These are phyloP conservation scores for Tenthredo distinguenda DNA, from an alignment of 2,888 invertebrate species.

Conservation along the genomic window DNA sequence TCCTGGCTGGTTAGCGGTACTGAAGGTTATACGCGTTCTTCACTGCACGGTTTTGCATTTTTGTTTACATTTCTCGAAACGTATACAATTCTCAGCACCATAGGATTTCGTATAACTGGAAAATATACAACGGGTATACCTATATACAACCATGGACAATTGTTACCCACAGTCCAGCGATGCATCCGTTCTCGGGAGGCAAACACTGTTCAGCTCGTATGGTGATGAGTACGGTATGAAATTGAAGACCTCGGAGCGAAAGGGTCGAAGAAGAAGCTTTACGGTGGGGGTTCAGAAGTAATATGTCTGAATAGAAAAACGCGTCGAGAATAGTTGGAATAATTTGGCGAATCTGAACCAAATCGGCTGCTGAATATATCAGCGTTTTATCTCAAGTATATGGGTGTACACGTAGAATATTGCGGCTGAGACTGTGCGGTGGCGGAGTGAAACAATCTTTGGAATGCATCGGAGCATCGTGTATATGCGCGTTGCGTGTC, in stretches of 20 bases:
- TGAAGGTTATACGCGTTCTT: not conserved
- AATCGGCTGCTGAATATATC: not conserved
- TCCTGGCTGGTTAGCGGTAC: not conserved
- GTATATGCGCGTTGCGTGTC: slow-evolving; percentile 81
- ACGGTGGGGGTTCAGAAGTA: not conserved
- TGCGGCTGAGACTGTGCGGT: not conserved
- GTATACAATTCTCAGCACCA: not conserved
- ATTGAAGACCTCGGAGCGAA: not conserved
- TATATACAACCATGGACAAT: not conserved
- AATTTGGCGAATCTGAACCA: not conserved
- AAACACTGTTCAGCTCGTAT: not conserved
- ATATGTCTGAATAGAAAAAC: not conserved
- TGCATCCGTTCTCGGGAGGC: not conserved
- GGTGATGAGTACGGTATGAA: not conserved
- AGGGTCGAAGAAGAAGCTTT: not conserved
- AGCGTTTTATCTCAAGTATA: not conserved
- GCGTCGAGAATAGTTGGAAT: not conserved
- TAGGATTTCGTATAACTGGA: not conserved
- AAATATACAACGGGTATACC: not conserved
- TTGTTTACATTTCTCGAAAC: not conserved
- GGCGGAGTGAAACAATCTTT: slow-evolving; percentile 68
- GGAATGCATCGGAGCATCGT: slow-evolving; percentile 83
- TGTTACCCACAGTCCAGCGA: not conserved
- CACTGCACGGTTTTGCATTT: not conserved
- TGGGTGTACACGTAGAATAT: not conserved